A percentile compares a stretch with the other conserved stretches of the same genome.
phyloP scores from a whole-genome alignment of 2,113 vertebrate genomes.

The Hippocampus barbouri region DNA sequence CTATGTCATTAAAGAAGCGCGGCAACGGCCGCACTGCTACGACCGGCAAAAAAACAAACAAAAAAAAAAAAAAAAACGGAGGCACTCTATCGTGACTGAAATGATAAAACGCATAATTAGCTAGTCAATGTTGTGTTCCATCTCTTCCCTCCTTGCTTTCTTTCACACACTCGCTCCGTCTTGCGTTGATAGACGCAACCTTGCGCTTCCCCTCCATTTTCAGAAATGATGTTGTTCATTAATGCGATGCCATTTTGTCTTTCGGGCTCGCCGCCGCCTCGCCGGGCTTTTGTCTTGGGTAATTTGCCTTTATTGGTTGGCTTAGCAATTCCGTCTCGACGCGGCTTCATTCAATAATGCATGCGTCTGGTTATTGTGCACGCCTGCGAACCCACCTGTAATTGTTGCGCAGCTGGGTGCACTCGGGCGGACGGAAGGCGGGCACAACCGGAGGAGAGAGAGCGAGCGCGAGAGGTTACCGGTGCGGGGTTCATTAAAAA shows the following conservation, averaged over 20 bases:
- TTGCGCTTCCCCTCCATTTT: constrained; percentile 50
- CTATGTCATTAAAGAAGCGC: constrained; percentile 77
- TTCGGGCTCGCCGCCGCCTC: neutral
- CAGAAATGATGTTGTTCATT: constrained; percentile 64
- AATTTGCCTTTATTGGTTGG: constrained; percentile 68
- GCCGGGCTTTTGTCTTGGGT: constrained; percentile 39
- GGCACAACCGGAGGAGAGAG: constrained; percentile 23
- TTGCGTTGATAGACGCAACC: constrained; percentile 58
- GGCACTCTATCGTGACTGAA: constrained; percentile 72
- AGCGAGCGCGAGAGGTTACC: neutral
- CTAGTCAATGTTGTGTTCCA: constrained; percentile 63
- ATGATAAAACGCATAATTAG: constrained; percentile 77
- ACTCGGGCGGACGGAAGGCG: constrained; percentile 40
- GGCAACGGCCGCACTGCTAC: constrained; percentile 74
- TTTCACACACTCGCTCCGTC: constrained; percentile 39
- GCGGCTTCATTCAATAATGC: constrained; percentile 64
- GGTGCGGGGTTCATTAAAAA: constrained; percentile 3
- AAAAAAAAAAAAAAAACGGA: constrained; percentile 44
- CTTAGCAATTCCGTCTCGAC: constrained; percentile 63
- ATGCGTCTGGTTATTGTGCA: constrained; percentile 46
- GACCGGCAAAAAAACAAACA: constrained; percentile 34
- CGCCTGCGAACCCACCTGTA: constrained; percentile 50
- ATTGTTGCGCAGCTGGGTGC: constrained; percentile 55
- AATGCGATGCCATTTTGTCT: constrained; percentile 49
- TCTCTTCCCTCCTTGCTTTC: constrained; percentile 31